Percentiles rank a stretch among this genome's conserved stretches.
Conservation (phyloP, 2,113 vertebrate species). For the Tetraodon nigroviridis region DNA sequence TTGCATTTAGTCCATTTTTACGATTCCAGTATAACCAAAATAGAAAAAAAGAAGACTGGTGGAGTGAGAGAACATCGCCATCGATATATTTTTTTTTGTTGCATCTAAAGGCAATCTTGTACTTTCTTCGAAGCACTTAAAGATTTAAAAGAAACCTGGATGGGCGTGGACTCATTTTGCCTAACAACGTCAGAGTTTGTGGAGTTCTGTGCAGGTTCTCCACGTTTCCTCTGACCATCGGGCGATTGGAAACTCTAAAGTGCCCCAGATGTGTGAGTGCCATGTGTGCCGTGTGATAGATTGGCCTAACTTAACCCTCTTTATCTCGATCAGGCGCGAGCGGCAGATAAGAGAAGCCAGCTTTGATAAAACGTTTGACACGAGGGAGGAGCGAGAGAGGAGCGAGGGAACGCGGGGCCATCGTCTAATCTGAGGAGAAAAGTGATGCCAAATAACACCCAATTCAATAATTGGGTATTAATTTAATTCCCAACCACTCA, state of each 20-base stretch:
- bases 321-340: too few species aligned
- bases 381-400: not conserved
- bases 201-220: too few species aligned
- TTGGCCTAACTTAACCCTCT: too few species aligned
- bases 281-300: too few species aligned
- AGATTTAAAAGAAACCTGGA: not conserved
- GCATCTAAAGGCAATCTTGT: constrained; percentile 43
- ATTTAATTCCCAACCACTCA: too few species aligned
- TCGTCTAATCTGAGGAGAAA: too few species aligned
- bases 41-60: constrained; percentile 11
- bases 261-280: too few species aligned
- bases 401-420: constrained; percentile 36
- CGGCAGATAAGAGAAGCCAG: not conserved
- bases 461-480: too few species aligned
- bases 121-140: constrained; percentile 14
- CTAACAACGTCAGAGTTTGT: not conserved
- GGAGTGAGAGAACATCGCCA: constrained; percentile 6
- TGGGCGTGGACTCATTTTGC: constrained; percentile 7
- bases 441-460: too few species aligned
- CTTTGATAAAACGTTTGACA: constrained; percentile 33
- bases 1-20: constrained; percentile 45
- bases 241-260: too few species aligned
- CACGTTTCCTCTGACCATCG: too few species aligned
- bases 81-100: constrained; percentile 40
- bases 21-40: constrained; percentile 42